A percentile compares a stretch with the other conserved stretches of the same genome.
These are phyloP conservation scores for Anguilla rostrata DNA, from an alignment of 2,113 vertebrate species.

Conservation along the genomic window DNA sequence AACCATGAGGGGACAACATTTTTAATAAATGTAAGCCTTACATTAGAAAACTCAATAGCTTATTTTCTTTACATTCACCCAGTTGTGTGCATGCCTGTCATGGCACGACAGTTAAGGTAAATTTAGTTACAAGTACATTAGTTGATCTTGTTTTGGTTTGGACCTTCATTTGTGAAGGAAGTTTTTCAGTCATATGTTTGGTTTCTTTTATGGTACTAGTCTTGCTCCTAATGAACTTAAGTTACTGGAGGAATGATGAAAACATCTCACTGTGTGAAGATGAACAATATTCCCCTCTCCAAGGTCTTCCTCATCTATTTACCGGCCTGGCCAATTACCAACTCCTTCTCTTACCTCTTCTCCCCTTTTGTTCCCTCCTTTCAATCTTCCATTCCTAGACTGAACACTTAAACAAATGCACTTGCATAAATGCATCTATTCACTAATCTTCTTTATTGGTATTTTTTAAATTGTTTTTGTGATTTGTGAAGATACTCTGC, in stretches of 20 bases:
- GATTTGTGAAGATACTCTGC: constrained; percentile 40
- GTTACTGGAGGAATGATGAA: background rate
- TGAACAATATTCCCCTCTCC: background rate
- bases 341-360: background rate
- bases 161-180: background rate
- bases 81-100: constrained; percentile 19
- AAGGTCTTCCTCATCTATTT: constrained; percentile 23
- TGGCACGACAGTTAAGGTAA: constrained; percentile 4
- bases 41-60: background rate
- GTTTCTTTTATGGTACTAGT: background rate
- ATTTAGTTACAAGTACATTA: background rate
- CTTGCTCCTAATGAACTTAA: background rate
- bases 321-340: background rate
- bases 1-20: constrained; percentile 5
- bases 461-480: constrained; percentile 24
- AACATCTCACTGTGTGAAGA: constrained; percentile 2
- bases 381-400: background rate
- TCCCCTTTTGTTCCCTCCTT: background rate
- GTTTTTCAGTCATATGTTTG: background rate
- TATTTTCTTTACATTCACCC: background rate
- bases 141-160: background rate
- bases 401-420: background rate
- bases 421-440: background rate
- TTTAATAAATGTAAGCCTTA: background rate
- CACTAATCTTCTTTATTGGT: constrained; percentile 1